These are phyloP conservation scores for Mesorhabditis spiculigera DNA, from an alignment of 2,888 invertebrate species.

Conservation along the genomic window DNA sequence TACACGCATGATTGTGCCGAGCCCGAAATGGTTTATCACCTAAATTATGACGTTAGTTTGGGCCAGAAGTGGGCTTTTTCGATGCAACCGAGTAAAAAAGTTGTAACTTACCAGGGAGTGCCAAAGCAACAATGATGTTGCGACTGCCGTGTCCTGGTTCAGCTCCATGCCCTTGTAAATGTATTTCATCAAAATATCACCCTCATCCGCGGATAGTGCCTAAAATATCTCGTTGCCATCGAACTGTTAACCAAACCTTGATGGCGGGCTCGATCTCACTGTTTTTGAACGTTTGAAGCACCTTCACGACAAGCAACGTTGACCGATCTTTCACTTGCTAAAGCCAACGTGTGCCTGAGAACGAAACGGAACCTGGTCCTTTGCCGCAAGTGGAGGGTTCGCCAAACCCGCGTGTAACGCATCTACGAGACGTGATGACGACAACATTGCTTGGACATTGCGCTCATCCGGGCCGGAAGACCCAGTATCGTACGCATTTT, in stretches of 20 bases:
- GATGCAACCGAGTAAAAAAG: no score
- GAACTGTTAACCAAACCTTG: slow-evolving; percentile 12
- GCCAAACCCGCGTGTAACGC: slow-evolving; percentile 46
- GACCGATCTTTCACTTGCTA: slow-evolving; percentile 40
- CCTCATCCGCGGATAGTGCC: slow-evolving; percentile 42
- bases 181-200: slow-evolving; percentile 52
- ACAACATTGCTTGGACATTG: slow-evolving; percentile 23
- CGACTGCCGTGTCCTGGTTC: slow-evolving; percentile 38
- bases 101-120: slow-evolving; percentile 34
- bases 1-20: slow-evolving; percentile 48
- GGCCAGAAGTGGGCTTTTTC: not conserved
- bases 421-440: slow-evolving; percentile 36
- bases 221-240: slow-evolving; percentile 11
- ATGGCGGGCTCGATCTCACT: slow-evolving; percentile 44
- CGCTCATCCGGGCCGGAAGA: slow-evolving; percentile 36
- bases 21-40: slow-evolving; percentile 44
- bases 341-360: not conserved
- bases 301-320: slow-evolving; percentile 38
- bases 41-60: slow-evolving; percentile 14
- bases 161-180: slow-evolving; percentile 54
- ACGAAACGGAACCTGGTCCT: slow-evolving; percentile 39
- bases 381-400: slow-evolving; percentile 46
- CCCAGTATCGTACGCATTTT: slow-evolving; percentile 22
- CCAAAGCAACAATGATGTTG: slow-evolving; percentile 47
- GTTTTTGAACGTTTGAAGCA: slow-evolving; percentile 45